Base-by-base conservation (phyloP, 23 tunicate species). In the Halocynthia roretzi region DNA sequence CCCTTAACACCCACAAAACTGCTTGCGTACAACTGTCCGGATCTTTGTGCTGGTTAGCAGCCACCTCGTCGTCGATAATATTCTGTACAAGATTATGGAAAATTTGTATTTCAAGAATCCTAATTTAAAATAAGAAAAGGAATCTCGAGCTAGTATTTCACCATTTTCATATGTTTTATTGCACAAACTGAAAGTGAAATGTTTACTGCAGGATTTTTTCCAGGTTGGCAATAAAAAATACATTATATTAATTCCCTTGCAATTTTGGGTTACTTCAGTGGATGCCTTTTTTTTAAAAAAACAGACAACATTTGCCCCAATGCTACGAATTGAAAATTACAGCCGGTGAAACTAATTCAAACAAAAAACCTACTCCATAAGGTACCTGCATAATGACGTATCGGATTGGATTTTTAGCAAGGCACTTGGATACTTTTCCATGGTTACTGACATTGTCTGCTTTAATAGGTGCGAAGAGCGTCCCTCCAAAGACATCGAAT, bases 1-100 rank as follows among this genome's bases (percentile, higher is more conserved):
- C 84, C 8, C 92, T 77, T 31, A 75, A 76, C 54, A 86, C 50
- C 92, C 92, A 86, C 7, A 86, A 40, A 20, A 86, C 54, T 0
- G 92, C 92, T 61, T 86, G 92, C 40, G 92, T 67, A 7, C 67
- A 85, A 15, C 86, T 81, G 70, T 86, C 78, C 7, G 92, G 71
- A 20, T 84, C 74, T 15, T 72, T 69, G 77, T 86, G 75, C 60
- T 68, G 71, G 18, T 81, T 68, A 20, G 56, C 53, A 10, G 10
- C 7, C 8, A 86, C 67, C 71, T 86, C 92, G 51, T 68, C 53
- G 0, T 76, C 76, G 10, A 86, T 5, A 7, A 86, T 51, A 20
- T 82, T 80, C 86, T 82, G 20, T 14, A 6, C 50, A 19, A 71
- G 2, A 71, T 50, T 10, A 12, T 53, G n/a, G 64, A 15, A 60